Evolutionary conservation across 2,888 invertebrate genomes (phyloP).

Genomic region (Acronicta alni): DNA sequence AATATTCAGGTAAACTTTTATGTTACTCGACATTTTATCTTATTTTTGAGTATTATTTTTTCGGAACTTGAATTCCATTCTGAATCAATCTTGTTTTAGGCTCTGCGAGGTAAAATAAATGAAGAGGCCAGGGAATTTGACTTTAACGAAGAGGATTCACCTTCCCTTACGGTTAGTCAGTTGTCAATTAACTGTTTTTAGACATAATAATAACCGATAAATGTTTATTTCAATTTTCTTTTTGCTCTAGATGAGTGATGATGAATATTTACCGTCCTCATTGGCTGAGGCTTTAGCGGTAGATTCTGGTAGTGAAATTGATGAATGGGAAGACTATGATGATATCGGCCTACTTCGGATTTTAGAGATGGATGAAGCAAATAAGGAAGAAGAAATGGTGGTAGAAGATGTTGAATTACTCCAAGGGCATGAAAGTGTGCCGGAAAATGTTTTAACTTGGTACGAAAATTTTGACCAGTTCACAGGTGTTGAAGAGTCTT

Average conservation of each 20-base stretch:
- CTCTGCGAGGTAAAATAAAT: conserved; percentile 22
- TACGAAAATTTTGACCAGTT: conserved; percentile 17
- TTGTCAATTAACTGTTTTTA: conserved; percentile 7
- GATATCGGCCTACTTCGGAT: conserved; percentile 28
- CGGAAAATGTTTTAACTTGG: not conserved
- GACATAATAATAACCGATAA: conserved; percentile 13
- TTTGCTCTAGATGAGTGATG: conserved; percentile 8
- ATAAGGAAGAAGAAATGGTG: conserved; percentile 5
- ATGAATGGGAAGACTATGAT: conserved; percentile 3
- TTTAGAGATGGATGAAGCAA: conserved; percentile 29
- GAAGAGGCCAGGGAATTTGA: conserved; percentile 24
- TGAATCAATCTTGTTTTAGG: conserved; percentile 13
- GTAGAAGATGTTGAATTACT: no score
- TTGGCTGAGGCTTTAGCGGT: conserved; percentile 5
- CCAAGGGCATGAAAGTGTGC: no score
- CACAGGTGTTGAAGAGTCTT: conserved; percentile 23
- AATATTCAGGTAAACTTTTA: conserved; percentile 11
- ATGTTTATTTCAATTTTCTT: conserved; percentile 1
- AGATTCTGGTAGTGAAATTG: no score
- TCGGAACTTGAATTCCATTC: no score
- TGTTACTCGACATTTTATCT: no score
- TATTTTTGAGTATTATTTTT: no score
- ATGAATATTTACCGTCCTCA: conserved; percentile 32
- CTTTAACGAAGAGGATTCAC: conserved; percentile 28
- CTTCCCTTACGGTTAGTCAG: conserved; percentile 15